Base-by-base conservation (phyloP, 2,888 invertebrate species). In the Philaethria dido region DNA sequence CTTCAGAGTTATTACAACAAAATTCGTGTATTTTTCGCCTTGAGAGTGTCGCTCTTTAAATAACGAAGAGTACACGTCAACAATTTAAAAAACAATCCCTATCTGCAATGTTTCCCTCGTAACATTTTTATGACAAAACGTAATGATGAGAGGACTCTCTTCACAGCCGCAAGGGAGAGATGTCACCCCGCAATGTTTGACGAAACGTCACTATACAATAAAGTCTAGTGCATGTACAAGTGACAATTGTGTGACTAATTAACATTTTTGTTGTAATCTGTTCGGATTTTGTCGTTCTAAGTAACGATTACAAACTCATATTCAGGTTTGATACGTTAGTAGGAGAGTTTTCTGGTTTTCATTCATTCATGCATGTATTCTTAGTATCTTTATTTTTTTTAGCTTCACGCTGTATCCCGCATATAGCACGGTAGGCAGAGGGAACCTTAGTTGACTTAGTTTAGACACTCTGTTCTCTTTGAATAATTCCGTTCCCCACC, bases 71-170 rank as follows among this genome's bases (percentile, higher is more conserved):
- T 65, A 59, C 52, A 69, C 65, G 69, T 66, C 62, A 64, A 65
- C 71, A 67, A 57, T 68, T 68, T 67, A 60, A 63, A 55, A 64
- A 68, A 71, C 71, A 71, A 71, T 71, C 60, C 71, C 67, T 47
- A 62, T 66, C 70, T 69, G 36, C 63, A 57, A 66, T 61, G 70
- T 66, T 66, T 69, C 60, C 61, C 67, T 65, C 69, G 65, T 68
- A 68, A 71, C 69, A 69, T 71, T 71, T 71, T 71, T 69, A 69
- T 71, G 67, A 69, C 64, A 55, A 67, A 69, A 65, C 69, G 67
- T 66, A 68, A 71, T 69, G 70, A 69, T 64, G 71, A 69, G 67
- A 69, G 69, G 69, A 65, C 71, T 62, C 69, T 63, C 68, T 69
- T 68, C 61, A 65, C 39, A 57, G 61, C 69, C 69, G 60, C 64